Evolutionary conservation across 2,113 vertebrate species (phyloP).

Genomic region (Lasiurus borealis): DNA sequence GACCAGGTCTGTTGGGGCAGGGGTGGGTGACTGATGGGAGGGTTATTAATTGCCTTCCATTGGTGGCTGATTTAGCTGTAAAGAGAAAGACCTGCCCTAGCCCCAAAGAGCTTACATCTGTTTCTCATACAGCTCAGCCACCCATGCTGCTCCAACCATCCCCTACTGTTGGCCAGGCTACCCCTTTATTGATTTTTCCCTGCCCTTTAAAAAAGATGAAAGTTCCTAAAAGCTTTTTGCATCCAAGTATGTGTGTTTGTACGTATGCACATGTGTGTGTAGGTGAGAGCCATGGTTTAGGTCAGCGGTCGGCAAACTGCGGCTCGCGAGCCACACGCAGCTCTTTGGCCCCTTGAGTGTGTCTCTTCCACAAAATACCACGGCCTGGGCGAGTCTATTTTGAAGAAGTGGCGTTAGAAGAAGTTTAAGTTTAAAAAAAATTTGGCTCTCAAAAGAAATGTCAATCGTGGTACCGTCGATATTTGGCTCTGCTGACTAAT

Average conservation of each 20-base stretch:
- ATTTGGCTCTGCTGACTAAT: too few species aligned
- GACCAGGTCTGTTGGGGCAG: not conserved
- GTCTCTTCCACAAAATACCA: too few species aligned
- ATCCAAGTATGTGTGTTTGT: constrained; percentile 63
- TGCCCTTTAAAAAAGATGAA: constrained; percentile 90
- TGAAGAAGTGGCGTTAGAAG: too few species aligned
- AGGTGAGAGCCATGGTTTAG: constrained; percentile 76
- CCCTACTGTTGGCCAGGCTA: constrained; percentile 86
- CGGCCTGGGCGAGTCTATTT: too few species aligned
- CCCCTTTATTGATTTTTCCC: constrained; percentile 86
- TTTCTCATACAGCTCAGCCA: constrained; percentile 89
- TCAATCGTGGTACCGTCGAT: too few species aligned
- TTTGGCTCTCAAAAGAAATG: too few species aligned
- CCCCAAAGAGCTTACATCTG: constrained; percentile 88
- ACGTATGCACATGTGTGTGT: constrained; percentile 43
- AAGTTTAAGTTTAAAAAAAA: too few species aligned
- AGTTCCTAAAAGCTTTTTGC: constrained; percentile 88
- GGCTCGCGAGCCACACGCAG: too few species aligned
- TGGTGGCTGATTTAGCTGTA: constrained; percentile 87
- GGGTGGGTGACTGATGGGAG: constrained; percentile 71
- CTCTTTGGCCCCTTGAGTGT: too few species aligned
- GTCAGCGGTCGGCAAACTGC: not conserved
- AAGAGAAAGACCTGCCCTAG: constrained; percentile 84
- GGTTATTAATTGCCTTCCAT: constrained; percentile 86
- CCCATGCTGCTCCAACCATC: constrained; percentile 87